Evolutionary conservation across 2,113 vertebrate genomes (phyloP).

Genomic region (Heliornis fulica): DNA sequence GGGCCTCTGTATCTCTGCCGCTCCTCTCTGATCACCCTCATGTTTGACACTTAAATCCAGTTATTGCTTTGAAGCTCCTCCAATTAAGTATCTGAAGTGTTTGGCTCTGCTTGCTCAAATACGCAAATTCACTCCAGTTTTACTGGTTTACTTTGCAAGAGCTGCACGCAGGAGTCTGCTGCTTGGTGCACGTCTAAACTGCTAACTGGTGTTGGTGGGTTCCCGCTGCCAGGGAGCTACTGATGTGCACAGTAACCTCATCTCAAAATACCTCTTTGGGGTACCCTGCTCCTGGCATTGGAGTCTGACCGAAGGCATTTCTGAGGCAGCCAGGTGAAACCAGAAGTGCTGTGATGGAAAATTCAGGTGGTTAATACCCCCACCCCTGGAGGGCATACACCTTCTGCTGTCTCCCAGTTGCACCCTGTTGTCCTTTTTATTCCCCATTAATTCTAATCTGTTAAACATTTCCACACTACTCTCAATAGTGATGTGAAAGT

Average conservation of each 20-base stretch:
- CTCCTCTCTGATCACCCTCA: neutral
- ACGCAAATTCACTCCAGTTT: neutral
- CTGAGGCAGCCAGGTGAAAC: neutral
- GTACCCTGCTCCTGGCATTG: neutral
- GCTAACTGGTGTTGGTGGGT: neutral
- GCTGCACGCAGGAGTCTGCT: neutral
- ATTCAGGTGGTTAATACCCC: neutral
- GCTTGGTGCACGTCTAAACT: neutral
- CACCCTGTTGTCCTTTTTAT: neutral
- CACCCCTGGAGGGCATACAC: neutral
- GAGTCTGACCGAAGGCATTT: rapidly evolving
- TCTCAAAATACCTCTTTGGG: neutral
- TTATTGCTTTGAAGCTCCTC: slow-evolving; percentile 16
- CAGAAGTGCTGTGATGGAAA: rapidly evolving
- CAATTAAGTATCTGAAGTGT: neutral
- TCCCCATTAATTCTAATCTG: neutral
- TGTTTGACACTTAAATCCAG: neutral
- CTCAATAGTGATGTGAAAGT: neutral
- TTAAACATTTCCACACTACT: neutral
- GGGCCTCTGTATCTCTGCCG: neutral
- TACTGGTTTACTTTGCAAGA: neutral
- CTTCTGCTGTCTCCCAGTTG: neutral
- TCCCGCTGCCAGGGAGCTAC: neutral
- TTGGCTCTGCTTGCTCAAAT: neutral
- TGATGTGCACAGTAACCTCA: neutral